Percentiles rank a stretch among this genome's conserved stretches.
Conservation (phyloP, 2,113 vertebrate genomes). For the Xenopus laevis region DNA sequence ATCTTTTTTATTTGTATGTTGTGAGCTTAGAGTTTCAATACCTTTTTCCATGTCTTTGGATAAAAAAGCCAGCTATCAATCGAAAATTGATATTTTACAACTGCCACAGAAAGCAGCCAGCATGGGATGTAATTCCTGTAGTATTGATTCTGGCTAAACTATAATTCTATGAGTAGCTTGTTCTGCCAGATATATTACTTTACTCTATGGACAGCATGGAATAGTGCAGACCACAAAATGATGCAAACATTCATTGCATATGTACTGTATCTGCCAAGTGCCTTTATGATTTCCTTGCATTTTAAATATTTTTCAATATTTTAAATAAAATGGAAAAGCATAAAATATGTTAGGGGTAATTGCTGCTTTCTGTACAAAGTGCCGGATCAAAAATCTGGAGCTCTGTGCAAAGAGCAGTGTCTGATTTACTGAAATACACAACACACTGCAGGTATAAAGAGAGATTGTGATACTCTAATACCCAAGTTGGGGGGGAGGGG, state of each 20-base stretch:
- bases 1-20: not conserved
- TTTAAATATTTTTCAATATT: not conserved
- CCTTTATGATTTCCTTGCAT: not conserved
- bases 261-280: not conserved
- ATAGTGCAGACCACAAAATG: conserved; percentile 6
- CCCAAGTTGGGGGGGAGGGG: no score
- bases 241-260: not conserved
- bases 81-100: conserved; percentile 11
- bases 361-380: no score
- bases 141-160: conserved; percentile 15
- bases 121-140: conserved; percentile 17
- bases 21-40: not conserved
- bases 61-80: conserved; percentile 14
- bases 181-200: conserved; percentile 12
- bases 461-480: no score
- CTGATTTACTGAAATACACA: no score
- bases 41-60: conserved; percentile 9
- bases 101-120: not conserved
- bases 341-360: no score
- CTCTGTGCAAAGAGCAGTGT: no score
- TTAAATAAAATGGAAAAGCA: no score
- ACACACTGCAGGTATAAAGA: no score
- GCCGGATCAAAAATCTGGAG: no score
- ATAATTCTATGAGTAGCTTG: not conserved
- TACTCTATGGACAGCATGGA: not conserved